These are phyloP conservation scores for Buathra laborator DNA, from an alignment of 2,888 invertebrate species.

Conservation along the genomic window DNA sequence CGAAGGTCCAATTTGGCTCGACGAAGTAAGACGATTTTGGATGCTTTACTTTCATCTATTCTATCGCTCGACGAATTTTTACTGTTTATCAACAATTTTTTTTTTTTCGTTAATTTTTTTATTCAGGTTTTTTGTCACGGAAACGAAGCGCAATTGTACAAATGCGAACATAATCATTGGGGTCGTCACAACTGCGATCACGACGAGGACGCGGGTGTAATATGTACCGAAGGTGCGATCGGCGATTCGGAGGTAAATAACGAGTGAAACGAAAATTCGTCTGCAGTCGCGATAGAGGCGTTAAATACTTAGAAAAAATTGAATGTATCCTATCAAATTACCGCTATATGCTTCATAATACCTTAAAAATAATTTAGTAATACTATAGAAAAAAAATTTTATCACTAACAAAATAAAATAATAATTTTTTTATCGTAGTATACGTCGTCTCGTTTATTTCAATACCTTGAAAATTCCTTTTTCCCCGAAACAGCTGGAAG, in stretches of 20 bases:
- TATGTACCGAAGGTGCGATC: conserved; percentile 81
- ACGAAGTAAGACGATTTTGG: conserved; percentile 86
- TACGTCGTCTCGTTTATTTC: conserved; percentile 69
- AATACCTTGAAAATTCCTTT: conserved; percentile 70
- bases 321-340: not conserved
- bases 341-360: not conserved
- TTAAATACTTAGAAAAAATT: not conserved
- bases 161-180: conserved; percentile 90
- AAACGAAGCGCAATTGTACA: conserved; percentile 88
- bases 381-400: not conserved
- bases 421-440: conserved; percentile 9
- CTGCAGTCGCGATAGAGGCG: conserved; percentile 2
- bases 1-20: conserved; percentile 90
- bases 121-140: conserved; percentile 88
- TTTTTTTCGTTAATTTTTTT: conserved; percentile 26
- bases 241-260: conserved; percentile 80
- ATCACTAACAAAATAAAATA: conserved; percentile 15
- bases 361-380: not conserved
- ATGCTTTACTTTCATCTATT: conserved; percentile 1
- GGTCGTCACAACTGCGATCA: conserved; percentile 91
- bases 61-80: not conserved
- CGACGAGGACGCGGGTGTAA: conserved; percentile 90
- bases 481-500: conserved; percentile 63
- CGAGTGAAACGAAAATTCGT: conserved; percentile 20
- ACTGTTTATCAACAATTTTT: not conserved